Evolutionary conservation across 1,140 invertebrate genomes (phyloP).

Genomic region (Scaptomyza montana): DNA sequence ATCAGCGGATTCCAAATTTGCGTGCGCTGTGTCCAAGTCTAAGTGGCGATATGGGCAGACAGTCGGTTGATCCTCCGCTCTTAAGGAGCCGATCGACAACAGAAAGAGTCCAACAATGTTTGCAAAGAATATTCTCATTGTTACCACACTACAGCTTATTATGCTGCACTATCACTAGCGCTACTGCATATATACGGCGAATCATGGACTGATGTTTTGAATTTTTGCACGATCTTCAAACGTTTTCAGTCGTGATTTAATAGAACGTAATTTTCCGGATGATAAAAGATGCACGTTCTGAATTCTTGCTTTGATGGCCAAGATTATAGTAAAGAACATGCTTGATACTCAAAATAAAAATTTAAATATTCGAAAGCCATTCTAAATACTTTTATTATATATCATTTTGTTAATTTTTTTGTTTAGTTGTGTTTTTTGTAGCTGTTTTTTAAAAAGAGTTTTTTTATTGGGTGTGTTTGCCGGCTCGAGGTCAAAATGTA

Average conservation of each 20-base stretch:
- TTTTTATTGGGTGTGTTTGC: no score
- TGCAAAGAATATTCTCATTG: constrained; percentile 29
- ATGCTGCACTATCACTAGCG: constrained; percentile 28
- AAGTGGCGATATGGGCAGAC: constrained; percentile 46
- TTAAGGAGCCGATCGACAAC: constrained; percentile 4
- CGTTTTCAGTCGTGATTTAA: constrained; percentile 45
- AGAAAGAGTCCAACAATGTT: constrained; percentile 12
- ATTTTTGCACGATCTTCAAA: constrained; percentile 51
- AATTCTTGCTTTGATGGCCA: constrained; percentile 62
- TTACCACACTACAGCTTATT: constrained; percentile 20
- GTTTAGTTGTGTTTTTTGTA: no score
- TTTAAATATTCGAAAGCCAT: neutral
- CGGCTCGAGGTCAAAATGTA: no score
- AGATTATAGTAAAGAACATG: constrained; percentile 50
- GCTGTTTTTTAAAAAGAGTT: no score
- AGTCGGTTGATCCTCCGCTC: neutral
- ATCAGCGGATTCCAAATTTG: neutral
- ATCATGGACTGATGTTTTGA: constrained; percentile 11
- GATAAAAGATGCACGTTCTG: constrained; percentile 20
- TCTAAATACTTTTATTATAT: no score
- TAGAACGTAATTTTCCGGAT: constrained; percentile 40
- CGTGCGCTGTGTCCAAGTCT: neutral
- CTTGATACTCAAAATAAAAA: constrained; percentile 7
- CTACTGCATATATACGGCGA: constrained; percentile 49
- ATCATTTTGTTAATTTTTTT: no score